These are phyloP conservation scores for Caenorhabditis sp. DNA, from an alignment of 2,888 invertebrate genomes.

Conservation along the genomic window DNA sequence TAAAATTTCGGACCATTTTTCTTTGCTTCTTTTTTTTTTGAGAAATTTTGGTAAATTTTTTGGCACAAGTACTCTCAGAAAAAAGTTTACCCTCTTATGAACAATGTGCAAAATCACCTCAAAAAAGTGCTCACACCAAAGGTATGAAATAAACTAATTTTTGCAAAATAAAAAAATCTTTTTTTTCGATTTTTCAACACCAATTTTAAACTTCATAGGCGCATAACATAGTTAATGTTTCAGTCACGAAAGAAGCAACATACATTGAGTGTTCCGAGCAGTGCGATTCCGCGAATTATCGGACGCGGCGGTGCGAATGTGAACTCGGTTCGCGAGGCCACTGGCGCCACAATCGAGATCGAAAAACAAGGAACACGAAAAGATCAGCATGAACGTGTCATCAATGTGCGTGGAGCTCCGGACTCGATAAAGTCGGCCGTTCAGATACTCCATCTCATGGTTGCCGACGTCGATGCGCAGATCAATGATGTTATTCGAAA, in stretches of 20 bases:
- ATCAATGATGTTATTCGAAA: conserved; percentile 59
- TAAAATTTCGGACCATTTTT: too few relatives aligned
- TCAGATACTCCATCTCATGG: conserved; percentile 86
- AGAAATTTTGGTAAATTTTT: too few relatives aligned
- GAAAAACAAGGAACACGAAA: conserved; percentile 87
- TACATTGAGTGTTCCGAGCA: conserved; percentile 90
- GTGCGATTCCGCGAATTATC: conserved; percentile 94
- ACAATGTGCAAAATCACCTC: too few relatives aligned
- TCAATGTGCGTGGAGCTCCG: conserved; percentile 81
- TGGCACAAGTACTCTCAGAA: too few relatives aligned
- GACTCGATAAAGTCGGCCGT: conserved; percentile 78
- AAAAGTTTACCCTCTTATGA: too few relatives aligned
- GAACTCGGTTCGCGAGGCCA: conserved; percentile 93
- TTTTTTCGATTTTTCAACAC: too few relatives aligned
- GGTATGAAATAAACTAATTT: too few relatives aligned
- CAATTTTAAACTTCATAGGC: too few relatives aligned
- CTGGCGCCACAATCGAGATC: conserved; percentile 91
- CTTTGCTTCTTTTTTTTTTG: too few relatives aligned
- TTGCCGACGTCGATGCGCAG: conserved; percentile 87
- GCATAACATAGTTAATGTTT: too few relatives aligned
- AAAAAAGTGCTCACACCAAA: too few relatives aligned
- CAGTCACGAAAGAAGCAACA: conserved; percentile 74
- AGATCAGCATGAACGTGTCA: conserved; percentile 83
- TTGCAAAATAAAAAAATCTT: too few relatives aligned
- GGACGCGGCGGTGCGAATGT: conserved; percentile 96